Conservation (phyloP, 92 coral and sea anemone genomes). For the Palythoa caribaeorum region DNA sequence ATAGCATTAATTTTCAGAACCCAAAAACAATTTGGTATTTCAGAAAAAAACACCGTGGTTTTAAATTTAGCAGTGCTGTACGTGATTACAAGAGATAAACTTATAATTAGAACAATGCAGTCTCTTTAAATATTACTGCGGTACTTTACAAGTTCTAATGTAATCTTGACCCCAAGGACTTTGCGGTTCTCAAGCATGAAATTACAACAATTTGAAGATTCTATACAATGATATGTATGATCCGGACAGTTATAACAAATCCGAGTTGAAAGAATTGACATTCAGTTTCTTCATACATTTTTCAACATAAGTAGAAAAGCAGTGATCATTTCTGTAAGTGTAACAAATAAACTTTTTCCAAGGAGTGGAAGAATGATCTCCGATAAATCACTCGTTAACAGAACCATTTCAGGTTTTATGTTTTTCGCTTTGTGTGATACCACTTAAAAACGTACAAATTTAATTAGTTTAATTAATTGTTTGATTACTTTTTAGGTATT, state of each 20-base stretch:
- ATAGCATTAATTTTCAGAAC: background rate
- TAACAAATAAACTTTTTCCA: background rate
- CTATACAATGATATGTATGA: constrained; percentile 5
- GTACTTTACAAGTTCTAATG: background rate
- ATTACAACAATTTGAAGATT: constrained; percentile 11
- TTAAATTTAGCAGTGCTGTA: background rate
- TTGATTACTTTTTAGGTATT: constrained; percentile 41
- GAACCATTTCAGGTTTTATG: constrained; percentile 21
- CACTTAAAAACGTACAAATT: constrained; percentile 25
- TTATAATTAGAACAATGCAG: background rate
- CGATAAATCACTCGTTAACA: background rate
- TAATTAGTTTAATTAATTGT: constrained; percentile 39
- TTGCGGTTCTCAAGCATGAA: constrained; percentile 12
- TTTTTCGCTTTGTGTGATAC: constrained; percentile 32
- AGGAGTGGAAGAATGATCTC: background rate
- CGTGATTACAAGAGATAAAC: background rate
- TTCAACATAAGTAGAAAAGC: background rate
- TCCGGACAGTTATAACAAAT: constrained; percentile 15
- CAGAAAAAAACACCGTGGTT: background rate
- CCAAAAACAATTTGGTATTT: background rate
- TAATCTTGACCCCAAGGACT: constrained; percentile 25
- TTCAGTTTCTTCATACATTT: background rate
- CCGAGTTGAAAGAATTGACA: background rate
- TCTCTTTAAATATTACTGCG: background rate
- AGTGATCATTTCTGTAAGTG: background rate